Percentiles rank a stretch among this genome's conserved stretches.
phyloP scores from a whole-genome alignment of 2,888 invertebrate genomes.

The Cephus sareptanus region DNA sequence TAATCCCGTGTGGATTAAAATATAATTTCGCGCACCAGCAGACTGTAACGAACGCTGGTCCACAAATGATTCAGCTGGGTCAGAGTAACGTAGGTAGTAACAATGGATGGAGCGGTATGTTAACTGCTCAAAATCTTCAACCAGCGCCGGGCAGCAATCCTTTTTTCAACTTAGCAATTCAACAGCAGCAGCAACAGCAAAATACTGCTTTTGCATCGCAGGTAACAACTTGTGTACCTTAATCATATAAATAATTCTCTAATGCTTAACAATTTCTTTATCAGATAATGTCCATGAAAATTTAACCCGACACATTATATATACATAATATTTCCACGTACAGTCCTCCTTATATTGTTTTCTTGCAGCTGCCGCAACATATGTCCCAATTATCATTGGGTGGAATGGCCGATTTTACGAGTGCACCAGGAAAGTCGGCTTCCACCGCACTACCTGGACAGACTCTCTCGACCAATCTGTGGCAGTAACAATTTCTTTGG shows the following conservation, averaged over 20 bases:
- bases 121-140: constrained; percentile 57
- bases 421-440: constrained; percentile 44
- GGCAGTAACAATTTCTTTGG: constrained; percentile 57
- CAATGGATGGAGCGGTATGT: constrained; percentile 61
- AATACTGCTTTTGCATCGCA: constrained; percentile 42
- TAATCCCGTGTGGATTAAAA: constrained; percentile 4
- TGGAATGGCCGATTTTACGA: constrained; percentile 47
- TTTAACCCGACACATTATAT: background rate
- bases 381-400: constrained; percentile 68
- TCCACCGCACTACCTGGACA: constrained; percentile 53
- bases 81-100: constrained; percentile 46
- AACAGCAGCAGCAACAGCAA: constrained; percentile 36
- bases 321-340: background rate
- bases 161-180: constrained; percentile 57
- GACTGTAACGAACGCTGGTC: constrained; percentile 27
- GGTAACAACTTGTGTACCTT: constrained; percentile 28
- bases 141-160: constrained; percentile 64
- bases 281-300: constrained; percentile 2
- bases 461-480: constrained; percentile 62
- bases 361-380: constrained; percentile 66
- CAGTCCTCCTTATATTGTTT: constrained; percentile 7
- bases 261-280: background rate
- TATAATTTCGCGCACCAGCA: constrained; percentile 20
- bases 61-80: constrained; percentile 55
- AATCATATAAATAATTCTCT: constrained; percentile 13